Conservation (phyloP, 1,140 invertebrate genomes). For the Zaprionus lachaisei region DNA sequence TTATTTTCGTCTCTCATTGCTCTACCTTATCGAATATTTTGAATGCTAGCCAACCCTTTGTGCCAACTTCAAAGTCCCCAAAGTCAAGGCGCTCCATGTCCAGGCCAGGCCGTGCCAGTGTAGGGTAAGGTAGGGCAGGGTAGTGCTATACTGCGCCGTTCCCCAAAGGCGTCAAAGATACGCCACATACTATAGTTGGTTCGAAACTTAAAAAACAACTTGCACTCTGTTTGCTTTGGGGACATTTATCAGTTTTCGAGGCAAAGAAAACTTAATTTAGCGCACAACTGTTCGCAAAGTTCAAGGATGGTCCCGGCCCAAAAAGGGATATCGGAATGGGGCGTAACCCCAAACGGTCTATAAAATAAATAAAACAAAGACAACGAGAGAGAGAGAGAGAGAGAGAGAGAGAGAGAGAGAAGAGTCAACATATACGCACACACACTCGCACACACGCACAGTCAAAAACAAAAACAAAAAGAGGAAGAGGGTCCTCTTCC, state of each 20-base stretch:
- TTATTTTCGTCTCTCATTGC: not conserved
- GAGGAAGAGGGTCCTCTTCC: not conserved
- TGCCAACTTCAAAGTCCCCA: slow-evolving; percentile 60
- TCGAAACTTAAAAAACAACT: slow-evolving; percentile 77
- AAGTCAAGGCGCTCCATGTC: slow-evolving; percentile 35
- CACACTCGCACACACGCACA: not conserved
- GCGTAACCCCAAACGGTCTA: slow-evolving; percentile 68
- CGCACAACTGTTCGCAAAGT: slow-evolving; percentile 71
- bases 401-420: not conserved
- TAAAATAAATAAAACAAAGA: slow-evolving; percentile 79
- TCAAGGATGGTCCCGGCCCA: slow-evolving; percentile 62
- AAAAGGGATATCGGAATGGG: slow-evolving; percentile 64
- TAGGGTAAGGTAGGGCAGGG: not conserved
- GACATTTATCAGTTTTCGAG: slow-evolving; percentile 71
- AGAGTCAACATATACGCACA: not conserved
- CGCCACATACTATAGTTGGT: slow-evolving; percentile 61
- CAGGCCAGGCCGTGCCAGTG: not conserved
- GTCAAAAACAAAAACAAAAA: slow-evolving; percentile 40
- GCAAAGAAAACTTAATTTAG: slow-evolving; percentile 79
- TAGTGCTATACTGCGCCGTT: not conserved
- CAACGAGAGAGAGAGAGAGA: not conserved
- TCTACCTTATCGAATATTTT: slow-evolving; percentile 11
- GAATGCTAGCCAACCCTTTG: slow-evolving; percentile 50
- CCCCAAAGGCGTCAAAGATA: slow-evolving; percentile 57
- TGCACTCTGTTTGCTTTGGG: slow-evolving; percentile 79